phyloP scores from a whole-genome alignment of 2,113 vertebrate genomes.

The Vanacampus margaritifer region DNA sequence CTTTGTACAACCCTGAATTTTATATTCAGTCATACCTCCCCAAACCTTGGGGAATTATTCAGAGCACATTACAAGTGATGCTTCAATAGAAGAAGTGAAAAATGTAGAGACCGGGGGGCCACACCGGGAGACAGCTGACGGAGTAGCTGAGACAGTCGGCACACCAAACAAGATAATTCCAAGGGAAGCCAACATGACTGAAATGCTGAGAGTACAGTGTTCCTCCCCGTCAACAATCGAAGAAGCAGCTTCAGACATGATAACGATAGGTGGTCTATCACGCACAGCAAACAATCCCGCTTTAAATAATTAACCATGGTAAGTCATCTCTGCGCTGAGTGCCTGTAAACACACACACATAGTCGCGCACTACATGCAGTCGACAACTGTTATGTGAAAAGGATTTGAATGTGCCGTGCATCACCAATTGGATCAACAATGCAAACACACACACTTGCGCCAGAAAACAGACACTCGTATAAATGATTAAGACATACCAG shows the following conservation, averaged over 20 bases:
- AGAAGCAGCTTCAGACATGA: conserved; percentile 15
- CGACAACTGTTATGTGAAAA: conserved; percentile 17
- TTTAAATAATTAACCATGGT: conserved; percentile 58
- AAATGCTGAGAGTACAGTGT: conserved; percentile 6
- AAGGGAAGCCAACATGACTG: conserved; percentile 16
- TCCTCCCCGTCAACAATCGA: conserved; percentile 2
- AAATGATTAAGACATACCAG: not conserved
- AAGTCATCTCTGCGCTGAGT: conserved; percentile 26
- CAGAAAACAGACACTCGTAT: not conserved
- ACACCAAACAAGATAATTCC: conserved; percentile 11
- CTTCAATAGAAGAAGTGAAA: conserved; percentile 10
- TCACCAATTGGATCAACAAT: not conserved
- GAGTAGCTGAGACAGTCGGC: conserved; percentile 23
- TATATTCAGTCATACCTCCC: conserved; percentile 18
- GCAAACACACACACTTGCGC: not conserved
- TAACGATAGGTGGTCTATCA: conserved; percentile 47
- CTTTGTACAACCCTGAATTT: conserved; percentile 5
- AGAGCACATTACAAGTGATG: conserved; percentile 9
- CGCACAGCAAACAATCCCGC: conserved; percentile 46
- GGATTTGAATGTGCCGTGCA: conserved; percentile 21
- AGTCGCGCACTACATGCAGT: conserved; percentile 15
- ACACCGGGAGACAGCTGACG: conserved; percentile 28
- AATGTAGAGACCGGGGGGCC: not conserved
- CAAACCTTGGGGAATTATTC: conserved; percentile 24
- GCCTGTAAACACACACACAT: conserved; percentile 35